These are phyloP conservation scores for Ophion ellenae DNA, from an alignment of 2,888 invertebrate genomes.

Conservation along the genomic window DNA sequence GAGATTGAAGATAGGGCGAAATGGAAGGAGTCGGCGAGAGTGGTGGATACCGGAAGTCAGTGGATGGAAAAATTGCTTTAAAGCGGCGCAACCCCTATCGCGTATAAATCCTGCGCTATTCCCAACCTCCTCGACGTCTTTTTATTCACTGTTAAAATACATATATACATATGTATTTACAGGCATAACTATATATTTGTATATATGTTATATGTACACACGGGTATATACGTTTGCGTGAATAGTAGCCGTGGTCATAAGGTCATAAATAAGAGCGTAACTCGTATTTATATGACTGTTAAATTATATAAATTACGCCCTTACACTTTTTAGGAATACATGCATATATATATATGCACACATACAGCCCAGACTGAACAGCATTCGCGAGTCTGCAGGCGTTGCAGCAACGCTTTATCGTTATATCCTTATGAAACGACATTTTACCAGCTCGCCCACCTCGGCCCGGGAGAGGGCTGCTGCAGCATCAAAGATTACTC, in stretches of 20 bases:
- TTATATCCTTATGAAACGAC: slow-evolving; percentile 69
- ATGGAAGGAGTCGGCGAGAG: background rate
- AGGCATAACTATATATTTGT: background rate
- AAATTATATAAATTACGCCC: background rate
- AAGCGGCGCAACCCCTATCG: slow-evolving; percentile 57
- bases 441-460: slow-evolving; percentile 40
- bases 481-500: slow-evolving; percentile 66
- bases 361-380: slow-evolving; percentile 41
- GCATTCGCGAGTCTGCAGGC: slow-evolving; percentile 64
- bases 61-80: slow-evolving; percentile 50
- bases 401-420: slow-evolving; percentile 67
- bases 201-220: background rate
- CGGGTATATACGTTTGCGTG: background rate
- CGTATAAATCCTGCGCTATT: slow-evolving; percentile 47
- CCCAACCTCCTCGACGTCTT: slow-evolving; percentile 8
- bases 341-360: background rate
- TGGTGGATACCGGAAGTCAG: slow-evolving; percentile 15
- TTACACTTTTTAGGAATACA: slow-evolving; percentile 7
- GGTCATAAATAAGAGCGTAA: background rate
- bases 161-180: slow-evolving; percentile 1
- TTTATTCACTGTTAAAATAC: background rate
- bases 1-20: background rate
- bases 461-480: slow-evolving; percentile 24
- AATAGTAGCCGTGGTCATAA: background rate
- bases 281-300: background rate